phyloP scores from a whole-genome alignment of 2,888 invertebrate genomes.

The Lissonota sp. region DNA sequence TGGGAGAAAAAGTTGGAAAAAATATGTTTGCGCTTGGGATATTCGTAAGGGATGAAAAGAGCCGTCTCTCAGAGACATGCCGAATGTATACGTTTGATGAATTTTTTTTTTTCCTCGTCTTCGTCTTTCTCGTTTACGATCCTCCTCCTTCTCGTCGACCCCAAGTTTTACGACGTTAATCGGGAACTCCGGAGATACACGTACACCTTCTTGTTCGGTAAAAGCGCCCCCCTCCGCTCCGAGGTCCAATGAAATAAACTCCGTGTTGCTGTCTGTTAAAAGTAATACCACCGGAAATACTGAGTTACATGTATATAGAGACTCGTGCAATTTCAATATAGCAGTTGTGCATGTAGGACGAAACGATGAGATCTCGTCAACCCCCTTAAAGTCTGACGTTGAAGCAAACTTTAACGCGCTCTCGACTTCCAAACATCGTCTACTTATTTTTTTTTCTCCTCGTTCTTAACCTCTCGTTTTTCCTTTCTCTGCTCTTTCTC shows the following conservation, averaged over 20 bases:
- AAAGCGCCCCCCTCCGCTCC: neutral
- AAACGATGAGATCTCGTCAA: constrained; percentile 27
- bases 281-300: constrained; percentile 6
- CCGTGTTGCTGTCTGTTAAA: neutral
- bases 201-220: neutral
- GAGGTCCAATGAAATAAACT: constrained; percentile 29
- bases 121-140: constrained; percentile 31
- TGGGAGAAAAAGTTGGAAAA: too few relatives aligned
- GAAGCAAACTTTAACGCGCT: constrained; percentile 45
- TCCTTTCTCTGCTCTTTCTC: neutral
- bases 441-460: neutral
- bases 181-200: constrained; percentile 24
- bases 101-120: constrained; percentile 7
- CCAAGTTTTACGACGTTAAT: constrained; percentile 55
- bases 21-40: too few relatives aligned
- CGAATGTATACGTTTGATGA: constrained; percentile 1
- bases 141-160: neutral
- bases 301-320: neutral
- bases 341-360: neutral
- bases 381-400: constrained; percentile 25
- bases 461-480: constrained; percentile 15
- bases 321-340: neutral
- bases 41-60: too few relatives aligned
- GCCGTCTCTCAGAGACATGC: too few relatives aligned
- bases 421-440: constrained; percentile 45